Conservation (phyloP, 2,797 vertebrate genomes). For the Siniperca obscura region DNA sequence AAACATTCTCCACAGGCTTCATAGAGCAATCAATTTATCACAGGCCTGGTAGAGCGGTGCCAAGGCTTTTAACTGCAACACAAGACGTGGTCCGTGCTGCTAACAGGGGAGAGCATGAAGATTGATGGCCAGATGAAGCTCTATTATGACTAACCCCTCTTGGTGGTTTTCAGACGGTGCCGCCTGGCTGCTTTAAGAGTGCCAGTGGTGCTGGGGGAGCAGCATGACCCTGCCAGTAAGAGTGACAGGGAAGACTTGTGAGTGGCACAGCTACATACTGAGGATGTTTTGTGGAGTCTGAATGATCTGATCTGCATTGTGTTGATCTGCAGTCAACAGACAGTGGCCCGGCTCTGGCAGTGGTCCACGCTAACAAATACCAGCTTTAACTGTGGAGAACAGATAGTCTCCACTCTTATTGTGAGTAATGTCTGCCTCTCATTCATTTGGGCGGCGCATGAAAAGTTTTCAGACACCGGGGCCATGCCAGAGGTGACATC, state of each 20-base stretch:
- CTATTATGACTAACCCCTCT: conserved; percentile 76
- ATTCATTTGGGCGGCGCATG: conserved; percentile 83
- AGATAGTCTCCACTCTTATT: conserved; percentile 87
- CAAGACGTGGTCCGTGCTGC: conserved; percentile 65
- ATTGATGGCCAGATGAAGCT: conserved; percentile 79
- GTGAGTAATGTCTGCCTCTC: conserved; percentile 92
- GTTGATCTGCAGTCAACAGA: conserved; percentile 69
- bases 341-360: conserved; percentile 71
- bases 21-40: conserved; percentile 74
- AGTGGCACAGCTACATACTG: conserved; percentile 50
- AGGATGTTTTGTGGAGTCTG: conserved; percentile 62
- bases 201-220: conserved; percentile 45
- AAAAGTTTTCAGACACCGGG: conserved; percentile 84
- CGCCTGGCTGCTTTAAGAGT: conserved; percentile 51
- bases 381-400: conserved; percentile 84
- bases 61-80: conserved; percentile 77
- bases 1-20: conserved; percentile 71
- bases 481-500: conserved; percentile 88
- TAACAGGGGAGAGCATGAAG: conserved; percentile 67
- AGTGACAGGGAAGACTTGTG: conserved; percentile 44
- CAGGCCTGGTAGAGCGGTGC: conserved; percentile 61
- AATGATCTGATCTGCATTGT: conserved; percentile 64
- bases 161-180: conserved; percentile 70
- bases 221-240: conserved; percentile 38
- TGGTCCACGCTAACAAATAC: conserved; percentile 82